Evolutionary conservation across 2,888 invertebrate genomes (phyloP).

Genomic region (Pseudococcus viburni): DNA sequence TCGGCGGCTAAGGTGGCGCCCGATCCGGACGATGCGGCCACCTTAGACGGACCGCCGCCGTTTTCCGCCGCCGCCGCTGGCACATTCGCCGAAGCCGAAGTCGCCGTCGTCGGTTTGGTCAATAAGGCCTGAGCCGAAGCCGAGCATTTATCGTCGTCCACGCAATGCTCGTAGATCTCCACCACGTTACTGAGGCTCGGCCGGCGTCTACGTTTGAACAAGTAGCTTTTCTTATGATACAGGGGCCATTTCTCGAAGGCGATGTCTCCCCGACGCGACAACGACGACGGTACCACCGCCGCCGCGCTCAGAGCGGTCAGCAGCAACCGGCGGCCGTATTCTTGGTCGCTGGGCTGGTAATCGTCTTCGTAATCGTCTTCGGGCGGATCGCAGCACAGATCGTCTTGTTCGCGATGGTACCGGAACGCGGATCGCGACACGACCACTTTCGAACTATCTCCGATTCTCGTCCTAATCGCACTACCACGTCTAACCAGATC

Average conservation of each 20-base stretch:
- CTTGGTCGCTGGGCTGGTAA: slow-evolving; percentile 21
- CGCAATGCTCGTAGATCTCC: slow-evolving; percentile 54
- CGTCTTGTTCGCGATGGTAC: no score
- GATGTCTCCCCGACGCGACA: slow-evolving; percentile 23
- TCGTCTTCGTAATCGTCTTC: slow-evolving; percentile 48
- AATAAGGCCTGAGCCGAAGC: neutral
- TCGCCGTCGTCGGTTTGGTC: neutral
- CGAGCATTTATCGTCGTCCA: slow-evolving; percentile 51
- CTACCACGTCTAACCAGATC: slow-evolving; percentile 5
- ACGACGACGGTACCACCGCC: slow-evolving; percentile 34
- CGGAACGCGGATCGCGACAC: no score
- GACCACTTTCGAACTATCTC: slow-evolving; percentile 11
- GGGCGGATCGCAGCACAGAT: neutral
- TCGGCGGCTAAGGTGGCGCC: neutral
- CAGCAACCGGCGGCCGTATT: slow-evolving; percentile 55
- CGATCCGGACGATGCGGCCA: neutral
- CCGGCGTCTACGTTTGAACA: slow-evolving; percentile 57
- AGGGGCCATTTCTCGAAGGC: slow-evolving; percentile 45
- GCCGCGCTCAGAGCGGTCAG: slow-evolving; percentile 19
- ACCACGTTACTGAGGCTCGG: slow-evolving; percentile 62
- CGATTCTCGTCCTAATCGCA: neutral
- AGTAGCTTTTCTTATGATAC: slow-evolving; percentile 48
- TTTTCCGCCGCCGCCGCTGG: slow-evolving; percentile 4
- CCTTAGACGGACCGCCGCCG: neutral
- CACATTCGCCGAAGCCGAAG: neutral